Conservation (phyloP, 92 coral and sea anemone genomes). For the Pocillopora meandrina region DNA sequence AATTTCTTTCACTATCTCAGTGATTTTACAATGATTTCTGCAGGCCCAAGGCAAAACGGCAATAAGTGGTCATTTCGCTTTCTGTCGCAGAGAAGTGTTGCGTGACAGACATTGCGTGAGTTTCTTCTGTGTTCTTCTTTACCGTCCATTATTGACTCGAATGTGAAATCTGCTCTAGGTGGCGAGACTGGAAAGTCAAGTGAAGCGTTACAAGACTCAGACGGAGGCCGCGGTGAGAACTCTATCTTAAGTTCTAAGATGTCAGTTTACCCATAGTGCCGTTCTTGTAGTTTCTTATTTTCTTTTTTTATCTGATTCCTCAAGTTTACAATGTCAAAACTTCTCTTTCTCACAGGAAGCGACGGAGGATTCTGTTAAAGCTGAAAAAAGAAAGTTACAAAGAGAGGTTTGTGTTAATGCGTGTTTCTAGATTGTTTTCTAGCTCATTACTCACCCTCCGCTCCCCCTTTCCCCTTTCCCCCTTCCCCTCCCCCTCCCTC, state of each 20-base stretch:
- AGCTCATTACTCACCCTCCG: neutral
- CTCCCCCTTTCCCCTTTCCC: neutral
- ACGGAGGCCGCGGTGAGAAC: constrained; percentile 92
- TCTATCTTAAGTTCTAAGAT: too few relatives aligned
- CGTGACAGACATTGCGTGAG: neutral
- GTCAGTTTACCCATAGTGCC: too few relatives aligned
- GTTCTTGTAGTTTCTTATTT: too few relatives aligned
- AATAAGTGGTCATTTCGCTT: neutral
- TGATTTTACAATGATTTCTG: too few relatives aligned
- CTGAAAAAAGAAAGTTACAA: constrained; percentile 94
- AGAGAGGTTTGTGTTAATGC: constrained; percentile 78
- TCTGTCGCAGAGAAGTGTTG: neutral
- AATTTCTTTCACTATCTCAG: too few relatives aligned
- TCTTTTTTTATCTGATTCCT: too few relatives aligned
- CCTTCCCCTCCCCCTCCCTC: too few relatives aligned
- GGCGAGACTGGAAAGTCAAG: constrained; percentile 98
- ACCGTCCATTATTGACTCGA: too few relatives aligned
- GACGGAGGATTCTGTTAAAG: constrained; percentile 91
- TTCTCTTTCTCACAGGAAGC: constrained; percentile 64
- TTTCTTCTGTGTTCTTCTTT: too few relatives aligned
- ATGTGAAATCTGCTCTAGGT: constrained; percentile 48
- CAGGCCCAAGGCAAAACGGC: too few relatives aligned
- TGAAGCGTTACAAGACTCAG: constrained; percentile 96
- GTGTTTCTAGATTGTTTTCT: neutral
- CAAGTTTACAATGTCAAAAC: neutral